A percentile compares a stretch with the other conserved stretches of the same genome.
These are phyloP conservation scores for Netelia fuscicornis DNA, from an alignment of 2,888 invertebrate species.

Conservation along the genomic window DNA sequence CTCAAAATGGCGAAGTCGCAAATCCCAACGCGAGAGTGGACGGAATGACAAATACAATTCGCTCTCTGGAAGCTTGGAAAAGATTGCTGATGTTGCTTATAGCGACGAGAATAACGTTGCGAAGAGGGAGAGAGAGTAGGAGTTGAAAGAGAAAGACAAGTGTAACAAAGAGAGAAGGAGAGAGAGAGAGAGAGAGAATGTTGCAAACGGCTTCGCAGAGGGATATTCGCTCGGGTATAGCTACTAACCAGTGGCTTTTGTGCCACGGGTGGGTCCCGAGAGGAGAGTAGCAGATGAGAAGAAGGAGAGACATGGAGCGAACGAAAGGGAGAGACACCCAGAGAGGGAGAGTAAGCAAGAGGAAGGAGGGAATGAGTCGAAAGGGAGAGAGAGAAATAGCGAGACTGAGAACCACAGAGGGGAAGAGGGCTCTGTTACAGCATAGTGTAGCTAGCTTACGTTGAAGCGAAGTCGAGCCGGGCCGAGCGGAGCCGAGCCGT, in stretches of 20 bases:
- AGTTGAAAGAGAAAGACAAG: too few species aligned
- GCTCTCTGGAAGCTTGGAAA: too few species aligned
- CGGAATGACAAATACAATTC: too few species aligned
- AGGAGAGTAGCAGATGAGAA: background rate
- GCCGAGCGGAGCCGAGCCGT: slow-evolving; percentile 64
- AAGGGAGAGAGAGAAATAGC: background rate
- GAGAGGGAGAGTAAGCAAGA: too few species aligned
- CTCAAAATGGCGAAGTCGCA: too few species aligned
- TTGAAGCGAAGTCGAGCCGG: slow-evolving; percentile 51
- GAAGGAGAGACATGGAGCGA: background rate
- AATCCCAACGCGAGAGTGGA: too few species aligned
- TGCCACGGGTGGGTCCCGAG: background rate
- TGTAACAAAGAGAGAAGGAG: background rate
- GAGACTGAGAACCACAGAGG: background rate
- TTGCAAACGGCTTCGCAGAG: background rate
- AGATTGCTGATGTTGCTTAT: too few species aligned
- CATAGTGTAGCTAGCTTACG: background rate
- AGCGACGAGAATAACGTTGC: too few species aligned
- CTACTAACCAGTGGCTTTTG: background rate
- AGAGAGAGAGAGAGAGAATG: background rate
- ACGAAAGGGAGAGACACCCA: background rate
- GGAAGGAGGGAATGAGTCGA: background rate
- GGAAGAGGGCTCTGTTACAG: slow-evolving; percentile 13
- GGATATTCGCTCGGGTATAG: background rate
- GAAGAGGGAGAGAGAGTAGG: too few species aligned